These are phyloP conservation scores for Microtus ochrogaster DNA, from an alignment of 2,113 vertebrate species.

Conservation along the genomic window DNA sequence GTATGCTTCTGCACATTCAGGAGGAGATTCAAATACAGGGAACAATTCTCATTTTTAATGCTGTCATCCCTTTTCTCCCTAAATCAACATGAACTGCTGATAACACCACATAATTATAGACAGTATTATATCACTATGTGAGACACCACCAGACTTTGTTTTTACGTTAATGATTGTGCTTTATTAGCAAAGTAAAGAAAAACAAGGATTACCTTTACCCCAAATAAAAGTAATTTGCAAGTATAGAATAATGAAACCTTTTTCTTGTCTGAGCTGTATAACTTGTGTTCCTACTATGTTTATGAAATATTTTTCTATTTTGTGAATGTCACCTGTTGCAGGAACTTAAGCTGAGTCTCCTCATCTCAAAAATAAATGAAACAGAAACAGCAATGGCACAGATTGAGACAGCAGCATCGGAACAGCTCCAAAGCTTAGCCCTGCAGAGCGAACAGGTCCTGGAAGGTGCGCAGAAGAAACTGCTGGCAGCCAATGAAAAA, in stretches of 20 bases:
- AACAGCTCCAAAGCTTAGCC: slow-evolving; percentile 91
- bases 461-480: slow-evolving; percentile 89
- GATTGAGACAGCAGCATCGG: slow-evolving; percentile 89
- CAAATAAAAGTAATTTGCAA: slow-evolving; percentile 22
- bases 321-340: slow-evolving; percentile 75
- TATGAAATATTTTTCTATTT: slow-evolving; percentile 1
- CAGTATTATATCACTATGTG: neutral
- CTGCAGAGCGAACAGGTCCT: slow-evolving; percentile 90
- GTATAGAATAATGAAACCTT: neutral
- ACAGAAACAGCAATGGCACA: slow-evolving; percentile 87
- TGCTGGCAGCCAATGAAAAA: slow-evolving; percentile 87
- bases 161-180: slow-evolving; percentile 5
- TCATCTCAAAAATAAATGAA: slow-evolving; percentile 88
- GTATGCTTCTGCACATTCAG: slow-evolving; percentile 78
- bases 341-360: slow-evolving; percentile 87
- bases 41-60: neutral
- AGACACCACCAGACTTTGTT: slow-evolving; percentile 38
- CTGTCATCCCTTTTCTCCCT: slow-evolving; percentile 22
- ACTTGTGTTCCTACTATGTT: neutral
- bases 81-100: neutral
- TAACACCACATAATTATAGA: neutral
- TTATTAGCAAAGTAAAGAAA: slow-evolving; percentile 27
- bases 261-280: neutral
- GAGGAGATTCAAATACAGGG: neutral
- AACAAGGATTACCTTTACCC: neutral